These are phyloP conservation scores for Spinibarbus caldwelli DNA, from an alignment of 2,797 vertebrate genomes.

Conservation along the genomic window DNA sequence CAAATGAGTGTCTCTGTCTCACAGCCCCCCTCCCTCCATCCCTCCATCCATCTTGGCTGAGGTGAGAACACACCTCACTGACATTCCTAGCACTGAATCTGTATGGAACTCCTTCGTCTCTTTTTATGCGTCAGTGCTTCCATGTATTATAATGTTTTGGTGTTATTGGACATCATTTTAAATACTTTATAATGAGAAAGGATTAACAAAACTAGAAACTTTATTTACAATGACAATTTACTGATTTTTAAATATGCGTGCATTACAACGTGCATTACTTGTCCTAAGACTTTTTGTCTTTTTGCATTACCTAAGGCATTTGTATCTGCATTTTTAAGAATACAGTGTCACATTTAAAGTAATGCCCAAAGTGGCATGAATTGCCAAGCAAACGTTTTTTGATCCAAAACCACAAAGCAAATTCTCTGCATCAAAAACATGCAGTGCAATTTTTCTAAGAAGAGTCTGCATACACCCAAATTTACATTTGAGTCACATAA, in stretches of 20 bases:
- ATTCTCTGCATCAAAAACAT: neutral
- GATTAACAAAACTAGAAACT: neutral
- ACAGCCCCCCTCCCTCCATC: conserved; percentile 41
- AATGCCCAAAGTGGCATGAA: neutral
- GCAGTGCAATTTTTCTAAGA: neutral
- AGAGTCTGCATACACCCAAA: neutral
- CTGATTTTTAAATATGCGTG: neutral
- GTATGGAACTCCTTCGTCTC: neutral
- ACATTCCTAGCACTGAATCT: neutral
- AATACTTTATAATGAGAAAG: too few relatives aligned
- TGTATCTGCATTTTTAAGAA: neutral
- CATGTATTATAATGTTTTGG: neutral
- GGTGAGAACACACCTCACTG: conserved; percentile 24
- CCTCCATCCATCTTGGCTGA: neutral
- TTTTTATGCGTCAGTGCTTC: too few relatives aligned
- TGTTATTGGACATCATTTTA: too few relatives aligned
- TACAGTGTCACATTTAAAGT: neutral
- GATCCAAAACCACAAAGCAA: too few relatives aligned
- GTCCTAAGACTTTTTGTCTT: neutral
- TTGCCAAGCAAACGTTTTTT: neutral
- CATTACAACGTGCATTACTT: neutral
- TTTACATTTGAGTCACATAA: neutral
- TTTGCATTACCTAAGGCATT: too few relatives aligned
- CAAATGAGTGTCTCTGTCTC: conserved; percentile 74
- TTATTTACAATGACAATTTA: neutral